These are phyloP conservation scores for Thaleichthys pacificus DNA, from an alignment of 2,797 vertebrate genomes.

Conservation along the genomic window DNA sequence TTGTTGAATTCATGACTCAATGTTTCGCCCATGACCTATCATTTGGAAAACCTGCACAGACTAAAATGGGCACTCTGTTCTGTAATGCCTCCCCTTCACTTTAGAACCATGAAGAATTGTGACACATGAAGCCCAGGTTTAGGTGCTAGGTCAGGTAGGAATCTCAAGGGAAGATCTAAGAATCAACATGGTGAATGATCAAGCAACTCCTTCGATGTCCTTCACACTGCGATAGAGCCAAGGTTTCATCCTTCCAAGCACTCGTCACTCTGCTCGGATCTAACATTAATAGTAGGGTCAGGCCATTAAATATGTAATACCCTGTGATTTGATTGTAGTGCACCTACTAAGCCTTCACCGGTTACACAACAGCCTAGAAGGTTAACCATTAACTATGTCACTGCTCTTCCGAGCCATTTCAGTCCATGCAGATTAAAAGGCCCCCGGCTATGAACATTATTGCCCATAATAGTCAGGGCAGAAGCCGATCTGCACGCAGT, in stretches of 20 bases:
- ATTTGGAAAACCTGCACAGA: no score
- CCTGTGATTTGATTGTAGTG: constrained; percentile 5
- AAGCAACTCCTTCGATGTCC: neutral
- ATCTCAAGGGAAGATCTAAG: neutral
- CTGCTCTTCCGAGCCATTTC: neutral
- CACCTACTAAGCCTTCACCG: neutral
- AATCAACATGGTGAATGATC: neutral
- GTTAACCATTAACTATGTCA: constrained; percentile 14
- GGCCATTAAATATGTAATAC: neutral
- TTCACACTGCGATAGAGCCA: neutral
- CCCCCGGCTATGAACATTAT: constrained; percentile 9
- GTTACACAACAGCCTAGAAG: neutral
- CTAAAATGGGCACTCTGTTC: no score
- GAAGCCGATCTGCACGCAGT: constrained; percentile 11
- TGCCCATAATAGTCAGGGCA: constrained; percentile 27
- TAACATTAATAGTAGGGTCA: neutral
- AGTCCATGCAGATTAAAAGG: constrained; percentile 12
- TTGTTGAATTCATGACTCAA: no score
- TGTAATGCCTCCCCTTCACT: neutral
- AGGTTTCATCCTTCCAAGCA: constrained; percentile 1
- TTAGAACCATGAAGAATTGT: neutral
- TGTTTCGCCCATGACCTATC: no score
- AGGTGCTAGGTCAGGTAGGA: neutral
- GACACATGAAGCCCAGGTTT: neutral
- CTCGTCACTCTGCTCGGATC: neutral